Base-by-base conservation (phyloP, 2,888 invertebrate species). In the Rhamnusium bicolor region DNA sequence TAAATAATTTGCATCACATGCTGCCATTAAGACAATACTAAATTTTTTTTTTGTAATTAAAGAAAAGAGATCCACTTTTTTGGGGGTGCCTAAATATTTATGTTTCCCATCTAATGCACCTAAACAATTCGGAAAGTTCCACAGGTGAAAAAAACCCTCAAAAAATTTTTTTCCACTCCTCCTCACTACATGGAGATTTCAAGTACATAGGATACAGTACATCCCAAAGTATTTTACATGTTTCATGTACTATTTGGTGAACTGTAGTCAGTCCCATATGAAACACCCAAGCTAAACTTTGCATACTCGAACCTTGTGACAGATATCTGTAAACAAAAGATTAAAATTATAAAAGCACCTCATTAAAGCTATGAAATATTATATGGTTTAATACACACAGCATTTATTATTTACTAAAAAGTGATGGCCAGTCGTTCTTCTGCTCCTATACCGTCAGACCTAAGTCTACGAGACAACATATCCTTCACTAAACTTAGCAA, bases 41-140 rank as follows among this genome's bases (percentile, higher is more conserved):
- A 62, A 68, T 21, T 16, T 53, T 32, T 56, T n/a, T 68, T 49
- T 72, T 72, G 16, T 72, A 72, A 32, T 62, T 68, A 29, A 24
- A 72, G 19, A n/a, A 61, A 7, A 61, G 19, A 12, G 46, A 21
- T 1, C 61, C 61, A 61, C 46, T 46, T 46, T n/a, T 60, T 62
- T 46, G 16, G 24, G 19, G 54, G 54, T 24, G 24, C 53, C 46
- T 53, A 8, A 7, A 32, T 32, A 8, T 1, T 7, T 4, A 8
- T 32, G 29, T 8, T 32, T 32, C 8, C 29, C 29, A 32, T 32
- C 29, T 8, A 32, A n/a, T n/a, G 40, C 40, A 4, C 40, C 40
- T n/a, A 32, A 32, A 2, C n/a, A 40, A 40, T 40, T 40, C n/a
- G 40, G 40, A 40, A n/a, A 40, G n/a, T 40, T 40, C n/a, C 40